Evolutionary conservation across 2,113 vertebrate genomes (phyloP).

Genomic region (Poeciliopsis occidentalis): DNA sequence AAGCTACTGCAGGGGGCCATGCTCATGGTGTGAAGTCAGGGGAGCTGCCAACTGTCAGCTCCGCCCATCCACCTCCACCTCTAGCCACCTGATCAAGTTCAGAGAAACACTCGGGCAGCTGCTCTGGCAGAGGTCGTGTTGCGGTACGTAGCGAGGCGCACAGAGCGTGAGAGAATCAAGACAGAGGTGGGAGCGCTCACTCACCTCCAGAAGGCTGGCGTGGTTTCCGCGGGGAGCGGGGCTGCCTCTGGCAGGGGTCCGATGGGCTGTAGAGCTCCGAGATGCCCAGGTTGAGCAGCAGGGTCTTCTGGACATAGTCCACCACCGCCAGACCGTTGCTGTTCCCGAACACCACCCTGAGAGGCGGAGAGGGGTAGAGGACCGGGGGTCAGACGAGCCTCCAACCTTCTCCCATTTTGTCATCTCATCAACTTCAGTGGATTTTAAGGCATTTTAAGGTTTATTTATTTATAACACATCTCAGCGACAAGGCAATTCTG

Average conservation of each 20-base stretch:
- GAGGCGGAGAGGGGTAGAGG: constrained; percentile 8
- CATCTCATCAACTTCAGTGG: neutral
- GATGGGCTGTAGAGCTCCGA: constrained; percentile 91
- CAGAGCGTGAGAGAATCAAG: neutral
- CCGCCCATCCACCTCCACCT: constrained; percentile 17
- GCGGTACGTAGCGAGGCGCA: neutral
- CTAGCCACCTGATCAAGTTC: constrained; percentile 5
- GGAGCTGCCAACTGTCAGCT: constrained; percentile 56
- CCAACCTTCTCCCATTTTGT: neutral
- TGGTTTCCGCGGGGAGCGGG: constrained; percentile 90
- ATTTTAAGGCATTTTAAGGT: neutral
- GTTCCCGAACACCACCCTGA: constrained; percentile 96
- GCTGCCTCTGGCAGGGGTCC: constrained; percentile 92
- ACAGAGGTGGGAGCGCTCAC: constrained; percentile 4
- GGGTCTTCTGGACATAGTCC: constrained; percentile 95
- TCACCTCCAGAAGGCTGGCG: constrained; percentile 94
- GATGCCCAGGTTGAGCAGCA: constrained; percentile 91
- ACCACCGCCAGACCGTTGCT: constrained; percentile 94
- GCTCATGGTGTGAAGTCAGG: constrained; percentile 29
- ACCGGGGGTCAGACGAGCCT: neutral
- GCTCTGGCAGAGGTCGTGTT: neutral
- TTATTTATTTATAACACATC: too few relatives aligned
- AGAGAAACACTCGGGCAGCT: neutral
- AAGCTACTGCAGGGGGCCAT: constrained; percentile 58
- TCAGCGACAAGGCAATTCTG: too few relatives aligned